Conservation (phyloP, 2,797 vertebrate genomes). For the Lerista edwardsae region DNA sequence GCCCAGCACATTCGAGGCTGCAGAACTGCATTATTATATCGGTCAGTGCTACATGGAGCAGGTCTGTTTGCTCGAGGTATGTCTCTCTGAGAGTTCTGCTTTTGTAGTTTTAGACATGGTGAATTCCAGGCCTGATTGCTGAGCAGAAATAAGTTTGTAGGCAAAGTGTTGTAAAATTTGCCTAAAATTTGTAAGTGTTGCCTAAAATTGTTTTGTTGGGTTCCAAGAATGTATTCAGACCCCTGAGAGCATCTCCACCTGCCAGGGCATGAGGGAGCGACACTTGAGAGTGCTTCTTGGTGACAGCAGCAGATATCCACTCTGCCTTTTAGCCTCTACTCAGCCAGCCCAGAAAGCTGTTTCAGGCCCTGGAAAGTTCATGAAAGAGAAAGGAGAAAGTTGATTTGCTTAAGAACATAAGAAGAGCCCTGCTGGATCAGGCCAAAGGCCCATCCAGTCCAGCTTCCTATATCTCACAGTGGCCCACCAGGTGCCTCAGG, state of each 20-base stretch:
- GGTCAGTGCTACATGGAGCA: slow-evolving; percentile 79
- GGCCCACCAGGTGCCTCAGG: no score
- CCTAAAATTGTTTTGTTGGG: not conserved
- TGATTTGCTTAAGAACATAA: no score
- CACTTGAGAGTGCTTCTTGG: not conserved
- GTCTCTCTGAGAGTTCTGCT: slow-evolving; percentile 25
- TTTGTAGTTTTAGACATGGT: slow-evolving; percentile 39
- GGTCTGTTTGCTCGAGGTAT: slow-evolving; percentile 71
- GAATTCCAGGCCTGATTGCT: not conserved
- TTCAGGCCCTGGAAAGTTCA: not conserved
- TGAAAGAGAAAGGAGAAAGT: not conserved
- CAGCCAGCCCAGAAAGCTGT: no score
- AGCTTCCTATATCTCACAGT: no score
- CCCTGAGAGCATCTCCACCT: no score
- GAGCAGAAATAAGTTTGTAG: not conserved
- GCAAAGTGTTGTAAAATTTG: not conserved
- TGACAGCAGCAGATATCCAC: not conserved
- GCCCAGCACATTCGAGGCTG: slow-evolving; percentile 48
- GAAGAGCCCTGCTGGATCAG: no score
- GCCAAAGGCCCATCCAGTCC: no score
- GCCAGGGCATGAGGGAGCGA: not conserved
- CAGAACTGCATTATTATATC: slow-evolving; percentile 76
- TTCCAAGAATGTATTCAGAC: not conserved
- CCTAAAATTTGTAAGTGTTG: not conserved
- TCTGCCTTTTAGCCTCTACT: not conserved